These are phyloP conservation scores for Coenobita brevimanus DNA, from an alignment of 1,140 invertebrate genomes.

Conservation along the genomic window DNA sequence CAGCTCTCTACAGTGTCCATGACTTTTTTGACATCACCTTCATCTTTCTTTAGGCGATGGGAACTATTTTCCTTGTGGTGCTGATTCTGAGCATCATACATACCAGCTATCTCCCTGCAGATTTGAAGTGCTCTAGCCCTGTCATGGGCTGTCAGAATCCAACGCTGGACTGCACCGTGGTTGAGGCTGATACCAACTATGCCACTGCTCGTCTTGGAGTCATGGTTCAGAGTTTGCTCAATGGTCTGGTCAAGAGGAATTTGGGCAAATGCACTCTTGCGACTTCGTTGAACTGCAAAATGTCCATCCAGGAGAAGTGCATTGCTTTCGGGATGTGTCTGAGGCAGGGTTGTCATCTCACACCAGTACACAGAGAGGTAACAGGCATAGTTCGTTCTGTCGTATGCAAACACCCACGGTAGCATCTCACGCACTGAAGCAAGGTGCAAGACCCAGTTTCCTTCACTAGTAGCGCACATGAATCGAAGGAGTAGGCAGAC, in stretches of 20 bases:
- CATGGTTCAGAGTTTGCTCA: conserved; percentile 23
- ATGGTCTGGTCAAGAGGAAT: conserved; percentile 23
- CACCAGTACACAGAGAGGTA: conserved; percentile 15
- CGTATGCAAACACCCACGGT: conserved; percentile 21
- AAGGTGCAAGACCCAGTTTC: conserved; percentile 5
- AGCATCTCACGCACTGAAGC: background rate
- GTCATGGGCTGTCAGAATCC: conserved; percentile 21
- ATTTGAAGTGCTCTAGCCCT: background rate
- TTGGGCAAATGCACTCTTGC: conserved; percentile 25
- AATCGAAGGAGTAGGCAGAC: conserved; percentile 22
- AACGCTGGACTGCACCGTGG: conserved; percentile 16
- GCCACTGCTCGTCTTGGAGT: conserved; percentile 33
- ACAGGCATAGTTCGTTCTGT: conserved; percentile 15
- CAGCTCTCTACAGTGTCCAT: conserved; percentile 19
- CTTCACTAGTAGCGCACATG: conserved; percentile 4
- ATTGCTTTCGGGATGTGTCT: conserved; percentile 4
- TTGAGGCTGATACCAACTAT: conserved; percentile 24
- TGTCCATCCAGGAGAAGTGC: background rate
- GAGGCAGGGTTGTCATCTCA: conserved; percentile 15
- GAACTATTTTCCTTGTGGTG: background rate
- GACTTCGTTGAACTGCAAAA: background rate
- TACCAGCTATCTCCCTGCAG: background rate
- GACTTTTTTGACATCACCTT: conserved; percentile 7
- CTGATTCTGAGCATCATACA: conserved; percentile 6
- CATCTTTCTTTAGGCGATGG: conserved; percentile 1